Percentiles rank a stretch among this genome's conserved stretches.
phyloP scores from a whole-genome alignment of 2,888 invertebrate genomes.

The Physocephala rufipes region DNA sequence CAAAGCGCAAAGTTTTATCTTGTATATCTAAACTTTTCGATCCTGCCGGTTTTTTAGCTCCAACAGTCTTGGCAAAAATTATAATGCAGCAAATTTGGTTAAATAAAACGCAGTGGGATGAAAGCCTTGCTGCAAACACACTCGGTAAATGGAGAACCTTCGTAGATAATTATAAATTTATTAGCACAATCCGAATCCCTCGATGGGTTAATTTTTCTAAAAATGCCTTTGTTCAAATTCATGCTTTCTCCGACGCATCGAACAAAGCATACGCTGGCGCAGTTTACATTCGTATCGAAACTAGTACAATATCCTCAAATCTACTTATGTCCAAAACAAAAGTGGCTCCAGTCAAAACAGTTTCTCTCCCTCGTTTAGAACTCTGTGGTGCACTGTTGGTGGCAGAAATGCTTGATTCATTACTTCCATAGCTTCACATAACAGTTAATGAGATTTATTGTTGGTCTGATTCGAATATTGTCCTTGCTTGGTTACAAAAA shows the following conservation, averaged over 20 bases:
- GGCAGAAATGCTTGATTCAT: neutral
- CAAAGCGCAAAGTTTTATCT: slow-evolving; percentile 3
- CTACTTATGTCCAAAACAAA: slow-evolving; percentile 30
- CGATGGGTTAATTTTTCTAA: slow-evolving; percentile 32
- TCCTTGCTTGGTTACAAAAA: slow-evolving; percentile 32
- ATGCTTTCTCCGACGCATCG: slow-evolving; percentile 39
- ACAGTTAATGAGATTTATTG: neutral
- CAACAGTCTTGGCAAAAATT: slow-evolving; percentile 33
- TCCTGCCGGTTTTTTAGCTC: slow-evolving; percentile 26
- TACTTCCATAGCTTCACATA: neutral
- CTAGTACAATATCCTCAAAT: neutral
- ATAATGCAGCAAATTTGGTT: slow-evolving; percentile 38
- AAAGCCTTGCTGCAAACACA: slow-evolving; percentile 7
- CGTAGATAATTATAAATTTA: neutral
- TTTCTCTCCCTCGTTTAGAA: slow-evolving; percentile 27
- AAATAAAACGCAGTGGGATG: slow-evolving; percentile 35
- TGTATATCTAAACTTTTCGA: slow-evolving; percentile 7
- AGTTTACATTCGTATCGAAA: neutral
- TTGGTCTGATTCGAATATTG: slow-evolving; percentile 27
- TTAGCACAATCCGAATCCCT: slow-evolving; percentile 29
- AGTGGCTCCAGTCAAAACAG: slow-evolving; percentile 24
- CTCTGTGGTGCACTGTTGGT: slow-evolving; percentile 25
- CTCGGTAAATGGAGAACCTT: slow-evolving; percentile 24
- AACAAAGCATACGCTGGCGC: slow-evolving; percentile 33
- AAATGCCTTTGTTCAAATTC: slow-evolving; percentile 14